Percentiles rank a stretch among this genome's conserved stretches.
Evolutionary conservation across 2,797 vertebrate genomes (phyloP).

Genomic region (Coregonus ussuriensis): DNA sequence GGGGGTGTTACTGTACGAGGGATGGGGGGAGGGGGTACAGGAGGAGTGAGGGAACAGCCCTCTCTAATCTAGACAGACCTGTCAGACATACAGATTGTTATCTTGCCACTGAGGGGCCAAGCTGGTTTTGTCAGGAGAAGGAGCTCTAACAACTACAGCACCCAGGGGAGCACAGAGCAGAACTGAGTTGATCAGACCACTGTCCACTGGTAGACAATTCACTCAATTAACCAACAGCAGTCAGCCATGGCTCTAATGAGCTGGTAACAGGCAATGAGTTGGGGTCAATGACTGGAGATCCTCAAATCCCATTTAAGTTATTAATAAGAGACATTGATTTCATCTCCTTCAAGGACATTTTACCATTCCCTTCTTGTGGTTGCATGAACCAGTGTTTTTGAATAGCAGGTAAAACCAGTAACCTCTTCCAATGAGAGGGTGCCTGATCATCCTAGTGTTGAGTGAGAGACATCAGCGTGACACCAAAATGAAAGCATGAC

Average conservation of each 20-base stretch:
- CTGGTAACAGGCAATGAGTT: conserved; percentile 25
- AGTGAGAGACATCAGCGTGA: conserved; percentile 28
- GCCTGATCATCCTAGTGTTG: not conserved
- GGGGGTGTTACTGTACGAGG: conserved; percentile 87
- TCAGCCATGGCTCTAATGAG: conserved; percentile 61
- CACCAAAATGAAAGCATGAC: conserved; percentile 39
- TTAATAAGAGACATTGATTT: not conserved
- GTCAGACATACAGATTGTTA: conserved; percentile 87
- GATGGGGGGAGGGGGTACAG: conserved; percentile 53
- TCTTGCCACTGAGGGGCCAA: conserved; percentile 85
- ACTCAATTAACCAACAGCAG: conserved; percentile 84
- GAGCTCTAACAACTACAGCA: conserved; percentile 79
- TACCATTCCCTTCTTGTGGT: not conserved
- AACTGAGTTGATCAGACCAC: conserved; percentile 46
- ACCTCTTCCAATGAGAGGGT: not conserved
- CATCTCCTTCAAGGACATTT: not conserved
- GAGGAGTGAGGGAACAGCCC: conserved; percentile 37
- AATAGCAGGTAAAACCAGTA: not conserved
- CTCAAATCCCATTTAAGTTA: conserved; percentile 13
- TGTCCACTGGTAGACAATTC: conserved; percentile 86
- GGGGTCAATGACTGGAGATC: conserved; percentile 43
- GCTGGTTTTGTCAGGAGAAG: conserved; percentile 84
- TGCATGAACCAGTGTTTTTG: not conserved
- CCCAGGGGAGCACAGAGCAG: conserved; percentile 60
- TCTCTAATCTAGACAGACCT: conserved; percentile 88